These are phyloP conservation scores for Athene cunicularia DNA, from an alignment of 2,113 vertebrate species.

Conservation along the genomic window DNA sequence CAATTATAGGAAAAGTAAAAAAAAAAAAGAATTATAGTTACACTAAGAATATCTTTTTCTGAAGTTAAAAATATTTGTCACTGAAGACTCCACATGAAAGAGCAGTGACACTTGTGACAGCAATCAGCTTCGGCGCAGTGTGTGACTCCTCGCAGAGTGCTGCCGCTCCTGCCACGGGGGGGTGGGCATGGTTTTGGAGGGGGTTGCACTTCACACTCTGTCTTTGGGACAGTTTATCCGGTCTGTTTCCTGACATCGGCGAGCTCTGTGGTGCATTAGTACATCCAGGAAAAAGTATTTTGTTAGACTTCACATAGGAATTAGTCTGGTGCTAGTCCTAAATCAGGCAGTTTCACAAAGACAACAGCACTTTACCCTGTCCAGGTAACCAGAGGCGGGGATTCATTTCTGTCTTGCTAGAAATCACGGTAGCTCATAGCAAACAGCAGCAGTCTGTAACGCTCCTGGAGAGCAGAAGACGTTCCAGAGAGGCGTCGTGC, in stretches of 20 bases:
- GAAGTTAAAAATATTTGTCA: not conserved
- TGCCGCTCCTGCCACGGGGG: not conserved
- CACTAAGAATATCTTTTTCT: not conserved
- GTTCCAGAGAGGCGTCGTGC: not conserved
- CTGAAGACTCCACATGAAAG: not conserved
- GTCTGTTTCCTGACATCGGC: not conserved
- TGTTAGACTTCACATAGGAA: not conserved
- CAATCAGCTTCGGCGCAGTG: not conserved
- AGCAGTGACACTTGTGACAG: not conserved
- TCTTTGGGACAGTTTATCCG: not conserved
- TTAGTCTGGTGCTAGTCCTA: not conserved
- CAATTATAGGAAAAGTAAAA: not conserved
- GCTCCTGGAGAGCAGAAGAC: accelerated
- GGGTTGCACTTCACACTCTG: accelerated
- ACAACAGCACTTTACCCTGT: not conserved
- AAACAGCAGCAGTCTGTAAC: not conserved
- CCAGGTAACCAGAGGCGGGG: not conserved
- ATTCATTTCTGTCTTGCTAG: not conserved
- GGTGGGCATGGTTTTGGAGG: accelerated
- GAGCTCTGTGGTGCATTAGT: not conserved
- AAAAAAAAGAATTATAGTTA: not conserved
- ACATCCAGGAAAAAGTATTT: not conserved
- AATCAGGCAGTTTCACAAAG: not conserved
- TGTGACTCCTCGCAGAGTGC: not conserved
- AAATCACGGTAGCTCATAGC: not conserved